A percentile compares a stretch with the other conserved stretches of the same genome.
Conservation (phyloP, 2,113 vertebrate genomes). For the Columba janthina region DNA sequence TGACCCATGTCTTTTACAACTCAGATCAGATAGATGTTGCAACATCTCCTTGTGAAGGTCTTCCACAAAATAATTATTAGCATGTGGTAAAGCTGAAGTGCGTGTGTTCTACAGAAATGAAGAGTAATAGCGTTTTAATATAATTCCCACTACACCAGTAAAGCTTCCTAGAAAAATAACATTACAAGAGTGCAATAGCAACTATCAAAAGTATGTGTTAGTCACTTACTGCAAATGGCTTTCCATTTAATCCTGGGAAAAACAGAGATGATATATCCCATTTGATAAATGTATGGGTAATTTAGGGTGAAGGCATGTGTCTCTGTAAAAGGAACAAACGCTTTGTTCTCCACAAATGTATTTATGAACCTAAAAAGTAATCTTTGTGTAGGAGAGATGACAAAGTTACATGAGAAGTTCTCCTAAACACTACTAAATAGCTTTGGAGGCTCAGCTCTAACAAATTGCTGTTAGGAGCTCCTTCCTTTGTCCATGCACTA, state of each 20-base stretch:
- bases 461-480: neutral
- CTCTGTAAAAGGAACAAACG: neutral
- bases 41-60: neutral
- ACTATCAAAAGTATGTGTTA: neutral
- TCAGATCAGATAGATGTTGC: neutral
- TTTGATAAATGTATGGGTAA: neutral
- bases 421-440: neutral
- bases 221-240: neutral
- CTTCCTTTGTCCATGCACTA: neutral
- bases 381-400: neutral
- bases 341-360: neutral
- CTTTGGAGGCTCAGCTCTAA: neutral
- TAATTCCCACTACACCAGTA: neutral
- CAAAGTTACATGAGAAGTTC: neutral
- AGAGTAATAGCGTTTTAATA: neutral
- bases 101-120: neutral
- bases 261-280: neutral
- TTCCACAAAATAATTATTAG: neutral
- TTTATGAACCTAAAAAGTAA: neutral
- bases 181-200: neutral
- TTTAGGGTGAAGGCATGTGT: neutral
- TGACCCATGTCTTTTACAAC: neutral
- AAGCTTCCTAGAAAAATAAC: neutral
- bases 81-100: neutral
- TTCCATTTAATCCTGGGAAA: conserved; percentile 18